phyloP scores from a whole-genome alignment of 92 coral and sea anemone species.

The Nematostella vectensis region DNA sequence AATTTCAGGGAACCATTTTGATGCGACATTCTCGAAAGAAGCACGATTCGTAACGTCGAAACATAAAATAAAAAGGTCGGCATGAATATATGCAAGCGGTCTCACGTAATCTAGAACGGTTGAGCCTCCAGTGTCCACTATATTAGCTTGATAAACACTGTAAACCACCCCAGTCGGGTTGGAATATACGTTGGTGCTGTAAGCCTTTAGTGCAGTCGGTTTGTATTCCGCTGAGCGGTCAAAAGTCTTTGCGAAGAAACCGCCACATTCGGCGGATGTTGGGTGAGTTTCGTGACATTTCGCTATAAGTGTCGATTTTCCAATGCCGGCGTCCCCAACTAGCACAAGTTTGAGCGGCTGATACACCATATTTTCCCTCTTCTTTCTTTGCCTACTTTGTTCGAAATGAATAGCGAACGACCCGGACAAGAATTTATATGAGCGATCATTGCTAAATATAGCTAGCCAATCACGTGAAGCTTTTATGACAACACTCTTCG shows the following conservation, averaged over 20 bases:
- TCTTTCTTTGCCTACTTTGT: background rate
- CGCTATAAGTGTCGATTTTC: conserved; percentile 57
- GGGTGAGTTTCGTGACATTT: conserved; percentile 46
- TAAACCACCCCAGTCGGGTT: background rate
- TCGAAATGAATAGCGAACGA: no score
- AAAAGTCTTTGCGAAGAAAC: conserved; percentile 36
- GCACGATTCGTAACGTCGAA: conserved; percentile 41
- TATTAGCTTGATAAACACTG: conserved; percentile 38
- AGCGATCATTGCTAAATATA: conserved; percentile 14
- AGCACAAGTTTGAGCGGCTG: conserved; percentile 48
- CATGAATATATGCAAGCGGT: conserved; percentile 54
- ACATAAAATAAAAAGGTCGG: conserved; percentile 59
- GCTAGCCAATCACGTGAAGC: conserved; percentile 14
- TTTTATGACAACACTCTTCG: background rate
- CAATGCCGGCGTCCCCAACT: conserved; percentile 61
- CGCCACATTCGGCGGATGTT: conserved; percentile 31
- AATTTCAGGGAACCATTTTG: conserved; percentile 57
- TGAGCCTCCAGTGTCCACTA: conserved; percentile 68
- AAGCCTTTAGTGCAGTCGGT: conserved; percentile 31
- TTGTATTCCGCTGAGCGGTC: conserved; percentile 9
- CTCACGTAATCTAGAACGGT: conserved; percentile 30
- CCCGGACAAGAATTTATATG: conserved; percentile 24
- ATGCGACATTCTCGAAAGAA: conserved; percentile 26
- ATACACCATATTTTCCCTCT: conserved; percentile 3
- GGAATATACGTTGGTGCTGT: conserved; percentile 35